A percentile compares a stretch with the other conserved stretches of the same genome.
phyloP scores from a whole-genome alignment of 53 echinoderm and acorn worm species.

The Stichopus horrens region DNA sequence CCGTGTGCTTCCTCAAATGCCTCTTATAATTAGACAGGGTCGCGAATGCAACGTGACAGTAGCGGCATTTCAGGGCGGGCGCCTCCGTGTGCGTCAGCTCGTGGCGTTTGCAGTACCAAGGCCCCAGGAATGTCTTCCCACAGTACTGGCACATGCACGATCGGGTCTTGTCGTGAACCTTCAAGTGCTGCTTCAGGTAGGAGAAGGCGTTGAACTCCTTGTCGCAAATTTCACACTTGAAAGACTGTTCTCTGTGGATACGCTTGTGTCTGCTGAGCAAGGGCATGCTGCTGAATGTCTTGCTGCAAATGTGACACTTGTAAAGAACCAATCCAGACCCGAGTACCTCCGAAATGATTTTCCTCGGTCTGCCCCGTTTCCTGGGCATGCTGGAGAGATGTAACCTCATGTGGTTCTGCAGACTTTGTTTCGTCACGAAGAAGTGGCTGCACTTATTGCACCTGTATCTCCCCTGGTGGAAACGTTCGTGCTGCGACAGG shows the following conservation, averaged over 20 bases:
- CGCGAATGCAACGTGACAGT: slow-evolving; percentile 29
- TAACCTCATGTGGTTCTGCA: slow-evolving; percentile 17
- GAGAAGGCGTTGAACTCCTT: slow-evolving; percentile 22
- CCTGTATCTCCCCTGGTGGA: slow-evolving; percentile 9
- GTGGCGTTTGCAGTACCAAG: slow-evolving; percentile 39
- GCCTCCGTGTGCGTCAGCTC: slow-evolving; percentile 33
- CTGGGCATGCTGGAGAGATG: not conserved
- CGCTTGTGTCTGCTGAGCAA: slow-evolving; percentile 11
- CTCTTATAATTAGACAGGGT: slow-evolving; percentile 34
- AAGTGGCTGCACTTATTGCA: slow-evolving; percentile 5
- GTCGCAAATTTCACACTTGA: slow-evolving; percentile 24
- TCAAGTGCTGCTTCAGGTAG: slow-evolving; percentile 44
- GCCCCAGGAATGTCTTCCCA: slow-evolving; percentile 33
- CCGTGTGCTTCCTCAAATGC: slow-evolving; percentile 35
- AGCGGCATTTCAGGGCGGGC: slow-evolving; percentile 32
- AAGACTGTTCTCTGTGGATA: slow-evolving; percentile 15
- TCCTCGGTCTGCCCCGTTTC: slow-evolving; percentile 26
- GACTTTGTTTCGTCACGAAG: slow-evolving; percentile 1
- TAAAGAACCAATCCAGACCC: slow-evolving; percentile 12
- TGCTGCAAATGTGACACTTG: slow-evolving; percentile 4
- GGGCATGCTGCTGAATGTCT: not conserved
- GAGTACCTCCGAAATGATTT: not conserved
- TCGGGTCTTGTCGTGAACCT: slow-evolving; percentile 19
- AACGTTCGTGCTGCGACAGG: slow-evolving; percentile 24
- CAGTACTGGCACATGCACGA: slow-evolving; percentile 43